A percentile compares a stretch with the other conserved stretches of the same genome.
These are phyloP conservation scores for Neomorphus geoffroyi DNA, from an alignment of 2,797 vertebrate genomes.

Conservation along the genomic window DNA sequence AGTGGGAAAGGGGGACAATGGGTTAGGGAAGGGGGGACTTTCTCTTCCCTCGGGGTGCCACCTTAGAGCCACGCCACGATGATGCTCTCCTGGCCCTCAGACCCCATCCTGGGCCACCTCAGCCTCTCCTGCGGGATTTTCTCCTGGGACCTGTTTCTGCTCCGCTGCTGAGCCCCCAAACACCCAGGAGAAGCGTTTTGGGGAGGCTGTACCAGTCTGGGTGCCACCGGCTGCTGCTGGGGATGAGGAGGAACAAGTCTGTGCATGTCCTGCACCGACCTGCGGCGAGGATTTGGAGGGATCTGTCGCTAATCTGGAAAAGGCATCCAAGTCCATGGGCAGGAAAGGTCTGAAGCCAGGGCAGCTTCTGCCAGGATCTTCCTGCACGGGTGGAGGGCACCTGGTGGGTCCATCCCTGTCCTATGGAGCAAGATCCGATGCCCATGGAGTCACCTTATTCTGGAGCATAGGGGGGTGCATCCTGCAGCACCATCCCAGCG, in stretches of 20 bases:
- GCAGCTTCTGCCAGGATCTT: background rate
- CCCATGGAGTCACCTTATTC: fast-evolving
- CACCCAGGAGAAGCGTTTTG: background rate
- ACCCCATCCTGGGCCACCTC: fast-evolving
- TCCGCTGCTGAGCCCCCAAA: background rate
- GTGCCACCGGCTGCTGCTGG: background rate
- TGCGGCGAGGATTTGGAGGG: background rate
- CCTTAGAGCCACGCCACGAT: fast-evolving
- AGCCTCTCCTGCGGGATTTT: fast-evolving
- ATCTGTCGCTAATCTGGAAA: background rate
- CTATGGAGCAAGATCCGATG: fast-evolving
- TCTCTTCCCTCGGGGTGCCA: background rate
- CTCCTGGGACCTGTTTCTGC: background rate
- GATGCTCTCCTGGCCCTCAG: background rate
- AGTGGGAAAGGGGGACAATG: background rate
- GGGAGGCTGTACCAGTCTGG: background rate
- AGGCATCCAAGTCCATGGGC: fast-evolving
- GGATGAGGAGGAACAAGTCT: conserved; percentile 22
- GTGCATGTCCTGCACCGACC: background rate
- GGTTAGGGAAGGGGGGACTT: background rate
- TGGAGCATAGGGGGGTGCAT: fast-evolving
- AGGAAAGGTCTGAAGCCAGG: background rate
- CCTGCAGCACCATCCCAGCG: background rate
- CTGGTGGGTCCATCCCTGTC: background rate
- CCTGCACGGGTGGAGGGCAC: background rate